A percentile compares a stretch with the other conserved stretches of the same genome.
Conservation (phyloP, 2,113 vertebrate species). For the Anser brachyrhynchus region DNA sequence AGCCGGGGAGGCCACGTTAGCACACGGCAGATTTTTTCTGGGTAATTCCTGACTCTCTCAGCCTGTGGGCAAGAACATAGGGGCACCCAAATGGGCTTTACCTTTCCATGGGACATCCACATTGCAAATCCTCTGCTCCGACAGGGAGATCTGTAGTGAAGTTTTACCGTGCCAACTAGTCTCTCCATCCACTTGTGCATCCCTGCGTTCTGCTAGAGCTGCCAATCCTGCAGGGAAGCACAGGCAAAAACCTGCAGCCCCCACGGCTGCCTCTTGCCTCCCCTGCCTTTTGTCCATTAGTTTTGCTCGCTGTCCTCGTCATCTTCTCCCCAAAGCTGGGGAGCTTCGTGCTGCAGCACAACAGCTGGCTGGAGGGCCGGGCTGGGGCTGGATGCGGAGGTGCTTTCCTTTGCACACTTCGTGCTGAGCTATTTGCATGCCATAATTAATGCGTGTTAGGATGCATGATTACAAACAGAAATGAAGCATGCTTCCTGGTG, state of each 20-base stretch:
- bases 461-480: slow-evolving; percentile 65
- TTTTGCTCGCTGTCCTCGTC: not conserved
- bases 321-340: not conserved
- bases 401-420: slow-evolving; percentile 30
- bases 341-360: not conserved
- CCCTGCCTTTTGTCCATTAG: not conserved
- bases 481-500: not conserved
- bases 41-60: not conserved
- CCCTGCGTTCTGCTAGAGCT: no score
- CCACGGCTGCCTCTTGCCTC: not conserved
- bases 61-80: not conserved
- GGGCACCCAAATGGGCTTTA: not conserved
- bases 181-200: not conserved
- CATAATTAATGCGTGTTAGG: slow-evolving; percentile 67
- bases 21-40: fast-evolving
- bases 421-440: slow-evolving; percentile 56
- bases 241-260: not conserved
- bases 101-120: fast-evolving
- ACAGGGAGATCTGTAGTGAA: not conserved
- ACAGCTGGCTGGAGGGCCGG: slow-evolving; percentile 19
- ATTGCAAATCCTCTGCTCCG: not conserved
- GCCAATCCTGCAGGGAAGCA: not conserved
- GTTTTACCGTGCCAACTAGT: not conserved
- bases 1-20: not conserved
- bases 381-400: not conserved